These are phyloP conservation scores for Thymelicus acteon DNA, from an alignment of 2,888 invertebrate species.

Conservation along the genomic window DNA sequence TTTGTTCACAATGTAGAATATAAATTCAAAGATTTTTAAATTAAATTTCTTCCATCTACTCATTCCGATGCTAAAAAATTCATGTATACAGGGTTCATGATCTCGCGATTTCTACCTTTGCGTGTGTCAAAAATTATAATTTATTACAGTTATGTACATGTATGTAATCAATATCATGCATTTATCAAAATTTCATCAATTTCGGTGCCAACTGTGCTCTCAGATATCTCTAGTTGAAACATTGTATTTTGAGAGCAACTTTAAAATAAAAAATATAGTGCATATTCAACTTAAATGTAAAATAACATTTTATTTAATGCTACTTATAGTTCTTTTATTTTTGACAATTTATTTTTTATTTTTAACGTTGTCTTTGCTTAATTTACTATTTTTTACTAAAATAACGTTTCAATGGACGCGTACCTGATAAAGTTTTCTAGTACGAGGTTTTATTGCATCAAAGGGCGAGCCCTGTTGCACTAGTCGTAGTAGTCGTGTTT, in stretches of 20 bases:
- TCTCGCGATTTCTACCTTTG: background rate
- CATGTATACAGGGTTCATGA: background rate
- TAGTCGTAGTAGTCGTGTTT: background rate
- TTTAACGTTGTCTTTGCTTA: background rate
- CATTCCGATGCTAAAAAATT: background rate
- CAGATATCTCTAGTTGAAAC: background rate
- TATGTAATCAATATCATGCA: background rate
- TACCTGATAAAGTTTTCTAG: conserved; percentile 19
- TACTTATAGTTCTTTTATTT: background rate
- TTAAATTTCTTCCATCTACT: too few species aligned
- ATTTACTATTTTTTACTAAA: background rate
- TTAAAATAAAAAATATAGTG: too few species aligned
- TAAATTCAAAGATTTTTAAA: too few species aligned
- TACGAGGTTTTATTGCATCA: conserved; percentile 6
- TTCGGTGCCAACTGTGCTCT: conserved; percentile 22
- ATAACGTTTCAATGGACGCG: background rate
- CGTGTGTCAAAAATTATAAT: background rate
- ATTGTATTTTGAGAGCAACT: background rate
- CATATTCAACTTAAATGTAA: too few species aligned
- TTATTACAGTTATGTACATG: background rate
- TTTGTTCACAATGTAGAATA: too few species aligned
- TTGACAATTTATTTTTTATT: background rate
- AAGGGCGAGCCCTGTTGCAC: background rate
- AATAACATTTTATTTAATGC: background rate
- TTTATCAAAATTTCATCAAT: conserved; percentile 2